Evolutionary conservation across 2,888 invertebrate genomes (phyloP).

Genomic region (Tipula lateralis): DNA sequence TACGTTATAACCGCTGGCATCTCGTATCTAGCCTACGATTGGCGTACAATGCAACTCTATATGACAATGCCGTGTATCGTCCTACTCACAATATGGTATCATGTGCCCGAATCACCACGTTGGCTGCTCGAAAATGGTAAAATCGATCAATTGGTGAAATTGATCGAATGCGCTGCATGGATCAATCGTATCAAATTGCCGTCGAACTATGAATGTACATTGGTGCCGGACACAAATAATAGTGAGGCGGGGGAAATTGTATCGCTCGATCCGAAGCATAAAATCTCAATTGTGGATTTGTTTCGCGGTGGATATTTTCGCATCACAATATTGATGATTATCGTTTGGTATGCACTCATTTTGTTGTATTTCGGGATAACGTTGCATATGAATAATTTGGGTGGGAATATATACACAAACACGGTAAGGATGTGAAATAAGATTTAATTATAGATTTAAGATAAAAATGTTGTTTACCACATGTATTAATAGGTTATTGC

Average conservation of each 20-base stretch:
- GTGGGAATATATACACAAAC: conserved; percentile 68
- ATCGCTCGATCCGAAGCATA: conserved; percentile 37
- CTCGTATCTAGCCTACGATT: conserved; percentile 57
- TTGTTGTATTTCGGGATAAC: conserved; percentile 75
- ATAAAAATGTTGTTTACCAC: not conserved
- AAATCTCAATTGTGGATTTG: conserved; percentile 58
- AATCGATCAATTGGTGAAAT: conserved; percentile 59
- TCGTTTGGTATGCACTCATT: conserved; percentile 71
- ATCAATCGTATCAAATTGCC: conserved; percentile 61
- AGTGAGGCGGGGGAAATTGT: conserved; percentile 47
- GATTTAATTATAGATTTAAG: not conserved
- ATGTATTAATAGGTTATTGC: conserved; percentile 51
- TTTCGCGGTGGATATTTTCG: conserved; percentile 61
- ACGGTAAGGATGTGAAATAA: conserved; percentile 51
- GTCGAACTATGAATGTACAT: conserved; percentile 62
- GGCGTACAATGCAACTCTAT: conserved; percentile 53
- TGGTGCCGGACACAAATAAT: conserved; percentile 49
- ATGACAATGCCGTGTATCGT: conserved; percentile 56
- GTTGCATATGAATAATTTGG: conserved; percentile 67
- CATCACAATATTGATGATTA: conserved; percentile 62
- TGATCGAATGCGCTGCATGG: conserved; percentile 61
- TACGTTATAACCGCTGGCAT: conserved; percentile 58
- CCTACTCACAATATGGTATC: conserved; percentile 56
- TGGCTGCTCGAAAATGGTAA: conserved; percentile 69
- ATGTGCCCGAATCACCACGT: conserved; percentile 71